Base-by-base conservation (phyloP, 2,888 invertebrate genomes). In the Melinaea marsaeus region DNA sequence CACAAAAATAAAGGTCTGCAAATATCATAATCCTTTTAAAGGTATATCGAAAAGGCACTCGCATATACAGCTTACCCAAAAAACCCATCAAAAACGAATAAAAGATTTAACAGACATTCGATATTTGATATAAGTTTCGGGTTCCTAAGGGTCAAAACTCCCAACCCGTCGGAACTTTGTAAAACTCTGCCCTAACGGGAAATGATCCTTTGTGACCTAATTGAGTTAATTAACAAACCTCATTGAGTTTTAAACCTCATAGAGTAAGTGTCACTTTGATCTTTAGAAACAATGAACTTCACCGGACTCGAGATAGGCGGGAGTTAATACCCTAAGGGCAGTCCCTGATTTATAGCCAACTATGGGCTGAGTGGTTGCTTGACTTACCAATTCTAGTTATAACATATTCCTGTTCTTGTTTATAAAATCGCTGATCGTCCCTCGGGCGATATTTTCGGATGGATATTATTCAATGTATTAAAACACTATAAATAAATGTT, bases 251-350 rank as follows among this genome's bases (percentile, higher is more conserved):
- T 58, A 64, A 65, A 65, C 64, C 67, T 62, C 62, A 66, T 64
- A 69, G 68, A 66, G 55, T 46, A 62, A 68, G 59, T 71, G 65
- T 71, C 67, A 63, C 67, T 69, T 72, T 69, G 69, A 70, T 71
- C 65, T 69, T 68, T 65, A 66, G 57, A 68, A 68, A 72, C 69
- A 71, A 69, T 69, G 66, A 66, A 64, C 47, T 61, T 58, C 42
- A 42, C 55, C 64, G 61, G 59, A 60, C 61, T 68, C 55, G 57
- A 70, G 62, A 67, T 66, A 66, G 65, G 63, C 60, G 59, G 58
- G 58, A 68, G 60, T 65, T 69, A 68, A 68, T 65, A 68, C 67
- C n/a, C 64, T 57, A 56, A 60, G 63, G 60, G 55, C 46, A 51
- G n/a, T 46, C 47, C 57, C 33, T 61, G 60, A 61, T 58, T 61